phyloP scores from a whole-genome alignment of 2,113 vertebrate species.

The Forbesichthys papilliferus region DNA sequence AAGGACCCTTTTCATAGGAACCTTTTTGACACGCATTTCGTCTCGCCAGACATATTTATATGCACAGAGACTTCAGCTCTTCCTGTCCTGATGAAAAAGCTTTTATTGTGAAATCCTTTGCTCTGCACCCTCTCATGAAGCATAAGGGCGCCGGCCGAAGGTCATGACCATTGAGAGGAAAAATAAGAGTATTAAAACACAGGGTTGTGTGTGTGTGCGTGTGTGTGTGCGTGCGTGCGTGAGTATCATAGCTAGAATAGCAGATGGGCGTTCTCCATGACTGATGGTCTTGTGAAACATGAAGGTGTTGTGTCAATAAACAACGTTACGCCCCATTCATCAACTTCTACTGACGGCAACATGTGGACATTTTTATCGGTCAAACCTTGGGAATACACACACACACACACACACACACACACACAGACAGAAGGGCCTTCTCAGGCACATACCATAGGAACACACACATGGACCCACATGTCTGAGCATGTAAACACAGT shows the following conservation, averaged over 20 bases:
- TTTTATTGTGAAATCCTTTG: constrained; percentile 33
- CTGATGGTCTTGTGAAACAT: constrained; percentile 72
- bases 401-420: background rate
- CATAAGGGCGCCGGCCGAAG: constrained; percentile 45
- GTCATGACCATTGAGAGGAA: constrained; percentile 59
- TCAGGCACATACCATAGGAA: constrained; percentile 18
- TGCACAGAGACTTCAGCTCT: constrained; percentile 23
- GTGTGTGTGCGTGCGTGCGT: constrained; percentile 1
- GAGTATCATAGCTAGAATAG: constrained; percentile 43
- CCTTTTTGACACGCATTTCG: constrained; percentile 42
- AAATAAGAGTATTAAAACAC: constrained; percentile 27
- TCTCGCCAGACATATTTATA: constrained; percentile 26
- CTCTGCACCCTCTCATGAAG: background rate
- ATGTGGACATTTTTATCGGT: constrained; percentile 56
- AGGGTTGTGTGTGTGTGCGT: background rate
- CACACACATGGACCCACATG: constrained; percentile 35
- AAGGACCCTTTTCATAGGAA: constrained; percentile 16
- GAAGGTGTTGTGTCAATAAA: constrained; percentile 78
- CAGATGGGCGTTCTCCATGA: constrained; percentile 61
- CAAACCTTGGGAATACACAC: constrained; percentile 22
- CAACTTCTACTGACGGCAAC: constrained; percentile 58
- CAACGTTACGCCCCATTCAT: constrained; percentile 66
- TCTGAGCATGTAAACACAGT: constrained; percentile 11
- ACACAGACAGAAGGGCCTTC: background rate
- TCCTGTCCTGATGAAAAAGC: constrained; percentile 49